These are phyloP conservation scores for Chamaetylas fuelleborni DNA, from an alignment of 2,113 vertebrate genomes.

Conservation along the genomic window DNA sequence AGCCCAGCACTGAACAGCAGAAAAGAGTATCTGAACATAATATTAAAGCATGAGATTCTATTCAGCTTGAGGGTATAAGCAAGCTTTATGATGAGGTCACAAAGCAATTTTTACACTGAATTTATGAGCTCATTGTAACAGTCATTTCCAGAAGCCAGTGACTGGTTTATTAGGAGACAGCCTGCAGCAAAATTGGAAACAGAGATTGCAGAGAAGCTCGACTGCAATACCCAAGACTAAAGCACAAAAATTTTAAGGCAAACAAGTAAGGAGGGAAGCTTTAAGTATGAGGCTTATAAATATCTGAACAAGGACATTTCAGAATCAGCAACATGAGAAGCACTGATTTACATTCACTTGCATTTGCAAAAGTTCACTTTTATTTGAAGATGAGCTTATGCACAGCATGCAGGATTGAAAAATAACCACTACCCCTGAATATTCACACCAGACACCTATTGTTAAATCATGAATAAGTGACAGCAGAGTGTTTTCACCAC, in stretches of 20 bases:
- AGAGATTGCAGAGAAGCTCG: not conserved
- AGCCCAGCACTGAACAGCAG: not conserved
- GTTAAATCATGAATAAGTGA: not conserved
- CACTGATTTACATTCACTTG: not conserved
- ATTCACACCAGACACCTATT: not conserved
- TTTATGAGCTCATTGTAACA: slow-evolving; percentile 45
- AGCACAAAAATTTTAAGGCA: not conserved
- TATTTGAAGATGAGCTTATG: not conserved
- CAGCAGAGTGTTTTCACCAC: not conserved
- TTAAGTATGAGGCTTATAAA: not conserved
- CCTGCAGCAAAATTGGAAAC: not conserved
- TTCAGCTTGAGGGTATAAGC: not conserved
- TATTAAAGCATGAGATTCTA: not conserved
- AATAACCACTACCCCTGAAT: not conserved
- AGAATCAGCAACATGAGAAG: not conserved
- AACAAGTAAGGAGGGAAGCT: not conserved
- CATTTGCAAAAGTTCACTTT: not conserved
- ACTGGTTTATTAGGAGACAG: not conserved
- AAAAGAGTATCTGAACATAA: not conserved
- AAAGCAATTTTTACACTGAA: slow-evolving; percentile 14
- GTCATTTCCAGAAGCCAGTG: slow-evolving; percentile 17
- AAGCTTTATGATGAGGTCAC: slow-evolving; percentile 32
- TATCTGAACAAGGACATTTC: not conserved
- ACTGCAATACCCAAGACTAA: not conserved
- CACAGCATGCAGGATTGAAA: not conserved